Conservation (phyloP, 2,888 invertebrate genomes). For the Proisotoma minuta region DNA sequence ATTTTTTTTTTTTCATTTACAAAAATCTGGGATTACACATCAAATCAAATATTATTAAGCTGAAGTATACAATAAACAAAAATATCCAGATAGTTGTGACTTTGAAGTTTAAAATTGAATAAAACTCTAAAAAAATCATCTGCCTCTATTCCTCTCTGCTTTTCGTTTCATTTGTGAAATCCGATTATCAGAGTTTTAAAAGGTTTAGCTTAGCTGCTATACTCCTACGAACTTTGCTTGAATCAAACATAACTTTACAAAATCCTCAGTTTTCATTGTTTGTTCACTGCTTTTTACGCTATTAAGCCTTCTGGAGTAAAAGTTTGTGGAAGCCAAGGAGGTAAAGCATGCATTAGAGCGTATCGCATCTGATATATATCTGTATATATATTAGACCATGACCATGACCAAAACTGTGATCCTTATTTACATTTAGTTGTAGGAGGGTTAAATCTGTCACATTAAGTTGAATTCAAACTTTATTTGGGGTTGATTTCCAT, state of each 20-base stretch:
- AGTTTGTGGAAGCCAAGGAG: too few species aligned
- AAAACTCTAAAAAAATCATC: slow-evolving; percentile 9
- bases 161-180: slow-evolving; percentile 6
- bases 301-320: neutral
- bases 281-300: neutral
- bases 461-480: neutral
- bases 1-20: neutral
- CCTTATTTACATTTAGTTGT: too few species aligned
- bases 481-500: too few species aligned
- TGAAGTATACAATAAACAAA: too few species aligned
- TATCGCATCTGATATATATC: too few species aligned
- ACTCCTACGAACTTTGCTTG: neutral
- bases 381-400: too few species aligned
- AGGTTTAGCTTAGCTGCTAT: neutral
- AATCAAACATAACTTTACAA: neutral
- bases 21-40: slow-evolving; percentile 1
- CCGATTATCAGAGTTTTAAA: slow-evolving; percentile 3
- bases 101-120: neutral
- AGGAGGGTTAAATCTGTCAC: slow-evolving; percentile 3
- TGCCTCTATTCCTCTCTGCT: slow-evolving; percentile 8
- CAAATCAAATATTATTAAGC: neutral
- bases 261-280: neutral
- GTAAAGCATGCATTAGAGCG: too few species aligned
- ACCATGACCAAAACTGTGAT: too few species aligned
- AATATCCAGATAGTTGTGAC: too few species aligned